These are phyloP conservation scores for Drosophila lacicola DNA, from an alignment of 2,888 invertebrate genomes.

Conservation along the genomic window DNA sequence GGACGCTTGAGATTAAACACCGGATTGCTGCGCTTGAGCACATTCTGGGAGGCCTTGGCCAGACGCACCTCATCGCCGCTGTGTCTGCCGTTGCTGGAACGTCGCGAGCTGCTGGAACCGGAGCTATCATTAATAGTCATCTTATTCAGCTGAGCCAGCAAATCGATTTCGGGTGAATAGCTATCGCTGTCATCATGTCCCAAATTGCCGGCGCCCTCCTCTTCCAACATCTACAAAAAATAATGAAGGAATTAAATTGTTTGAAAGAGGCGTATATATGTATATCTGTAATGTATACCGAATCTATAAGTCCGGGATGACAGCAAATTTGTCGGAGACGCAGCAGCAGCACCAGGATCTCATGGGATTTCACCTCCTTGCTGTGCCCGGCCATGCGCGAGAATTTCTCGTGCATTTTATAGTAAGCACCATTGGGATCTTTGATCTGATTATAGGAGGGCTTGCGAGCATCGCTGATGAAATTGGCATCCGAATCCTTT, in stretches of 20 bases:
- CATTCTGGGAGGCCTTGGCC: slow-evolving; percentile 87
- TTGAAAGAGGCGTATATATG: too few species aligned
- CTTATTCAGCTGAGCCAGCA: slow-evolving; percentile 88
- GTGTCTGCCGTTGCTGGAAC: slow-evolving; percentile 23
- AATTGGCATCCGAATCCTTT: slow-evolving; percentile 86
- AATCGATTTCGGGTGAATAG: slow-evolving; percentile 86
- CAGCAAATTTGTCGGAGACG: slow-evolving; percentile 95
- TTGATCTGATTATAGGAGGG: slow-evolving; percentile 83
- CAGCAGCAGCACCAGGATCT: slow-evolving; percentile 92
- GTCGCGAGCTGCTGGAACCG: slow-evolving; percentile 9
- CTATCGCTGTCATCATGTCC: slow-evolving; percentile 81
- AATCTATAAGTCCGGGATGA: slow-evolving; percentile 93
- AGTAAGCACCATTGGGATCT: slow-evolving; percentile 86
- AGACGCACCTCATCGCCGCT: slow-evolving; percentile 83
- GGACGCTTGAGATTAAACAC: slow-evolving; percentile 87
- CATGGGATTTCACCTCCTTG: slow-evolving; percentile 88
- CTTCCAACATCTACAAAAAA: slow-evolving; percentile 86
- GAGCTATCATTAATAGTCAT: slow-evolving; percentile 86
- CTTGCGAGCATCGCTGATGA: slow-evolving; percentile 58
- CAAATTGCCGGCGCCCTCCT: slow-evolving; percentile 77
- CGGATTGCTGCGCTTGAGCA: slow-evolving; percentile 89
- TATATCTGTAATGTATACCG: slow-evolving; percentile 83
- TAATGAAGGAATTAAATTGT: neutral
- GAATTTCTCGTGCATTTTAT: slow-evolving; percentile 88
- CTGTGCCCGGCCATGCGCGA: slow-evolving; percentile 87